Evolutionary conservation across 2,888 invertebrate species (phyloP).

Genomic region (Diarsia brunnea): DNA sequence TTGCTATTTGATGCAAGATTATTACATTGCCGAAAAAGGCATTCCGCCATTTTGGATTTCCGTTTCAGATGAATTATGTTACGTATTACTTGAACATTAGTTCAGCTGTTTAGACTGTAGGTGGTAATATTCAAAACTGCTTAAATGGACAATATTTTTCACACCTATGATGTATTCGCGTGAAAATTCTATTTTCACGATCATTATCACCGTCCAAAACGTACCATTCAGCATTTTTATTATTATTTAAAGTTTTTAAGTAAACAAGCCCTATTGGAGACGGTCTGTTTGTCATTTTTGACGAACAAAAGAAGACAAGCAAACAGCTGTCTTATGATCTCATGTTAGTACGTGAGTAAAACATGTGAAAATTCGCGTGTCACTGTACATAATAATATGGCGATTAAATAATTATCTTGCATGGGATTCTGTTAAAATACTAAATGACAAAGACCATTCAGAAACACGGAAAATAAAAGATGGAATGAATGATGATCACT

Average conservation of each 20-base stretch:
- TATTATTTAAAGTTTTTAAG: conserved; percentile 5
- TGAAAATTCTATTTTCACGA: conserved; percentile 31
- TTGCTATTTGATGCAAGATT: neutral
- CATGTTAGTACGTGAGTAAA: conserved; percentile 23
- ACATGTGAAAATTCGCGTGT: conserved; percentile 22
- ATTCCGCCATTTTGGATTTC: conserved; percentile 27
- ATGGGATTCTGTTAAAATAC: neutral
- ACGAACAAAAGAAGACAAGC: conserved; percentile 32
- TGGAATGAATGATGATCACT: conserved; percentile 2
- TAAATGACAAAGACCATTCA: conserved; percentile 1
- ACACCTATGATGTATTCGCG: conserved; percentile 30
- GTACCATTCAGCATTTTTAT: conserved; percentile 10
- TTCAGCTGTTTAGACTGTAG: conserved; percentile 38
- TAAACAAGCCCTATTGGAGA: conserved; percentile 22
- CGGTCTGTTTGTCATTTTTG: neutral
- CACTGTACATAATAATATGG: conserved; percentile 18
- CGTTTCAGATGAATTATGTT: conserved; percentile 9
- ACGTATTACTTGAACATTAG: conserved; percentile 28
- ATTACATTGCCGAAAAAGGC: conserved; percentile 10
- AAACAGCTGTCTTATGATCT: conserved; percentile 32
- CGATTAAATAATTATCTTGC: conserved; percentile 23
- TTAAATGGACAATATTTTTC: conserved; percentile 27
- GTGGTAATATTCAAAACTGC: conserved; percentile 35
- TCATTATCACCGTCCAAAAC: conserved; percentile 35
- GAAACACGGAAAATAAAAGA: neutral